Percentiles rank a stretch among this genome's conserved stretches.
These are phyloP conservation scores for Cristatella mucedo DNA, from an alignment of 2,888 invertebrate species.

Conservation along the genomic window DNA sequence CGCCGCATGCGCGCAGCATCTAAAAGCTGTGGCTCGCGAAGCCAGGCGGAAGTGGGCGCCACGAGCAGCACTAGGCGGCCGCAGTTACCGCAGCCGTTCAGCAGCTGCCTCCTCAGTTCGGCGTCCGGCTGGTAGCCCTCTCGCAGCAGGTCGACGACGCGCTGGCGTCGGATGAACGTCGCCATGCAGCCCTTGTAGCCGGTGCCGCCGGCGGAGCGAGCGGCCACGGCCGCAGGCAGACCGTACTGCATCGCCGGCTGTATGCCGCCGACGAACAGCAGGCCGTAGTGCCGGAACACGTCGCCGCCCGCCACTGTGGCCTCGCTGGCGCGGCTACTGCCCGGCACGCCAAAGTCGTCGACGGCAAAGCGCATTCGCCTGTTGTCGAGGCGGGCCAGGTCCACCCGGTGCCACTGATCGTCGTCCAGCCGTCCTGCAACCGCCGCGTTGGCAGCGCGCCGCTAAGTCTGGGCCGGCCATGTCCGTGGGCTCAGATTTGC, in stretches of 20 bases:
- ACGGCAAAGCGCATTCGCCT: neutral
- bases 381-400: neutral
- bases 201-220: constrained; percentile 16
- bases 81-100: neutral
- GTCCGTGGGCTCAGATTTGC: too few relatives aligned
- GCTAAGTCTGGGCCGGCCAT: neutral
- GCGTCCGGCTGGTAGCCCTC: constrained; percentile 8
- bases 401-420: constrained; percentile 1
- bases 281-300: too few relatives aligned
- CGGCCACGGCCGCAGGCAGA: constrained; percentile 15
- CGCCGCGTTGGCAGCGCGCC: neutral
- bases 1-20: too few relatives aligned
- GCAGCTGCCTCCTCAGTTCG: neutral
- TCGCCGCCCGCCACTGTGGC: constrained; percentile 16
- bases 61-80: too few relatives aligned
- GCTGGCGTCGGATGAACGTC: constrained; percentile 23
- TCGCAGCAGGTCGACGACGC: constrained; percentile 18
- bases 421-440: neutral
- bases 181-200: constrained; percentile 34
- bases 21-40: too few relatives aligned
- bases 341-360: neutral
- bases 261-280: constrained; percentile 25
- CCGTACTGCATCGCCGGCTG: constrained; percentile 17
- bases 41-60: too few relatives aligned
- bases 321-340: constrained; percentile 13